Evolutionary conservation across 1,140 invertebrate species (phyloP).

Genomic region (Rhagoletis zephyria): DNA sequence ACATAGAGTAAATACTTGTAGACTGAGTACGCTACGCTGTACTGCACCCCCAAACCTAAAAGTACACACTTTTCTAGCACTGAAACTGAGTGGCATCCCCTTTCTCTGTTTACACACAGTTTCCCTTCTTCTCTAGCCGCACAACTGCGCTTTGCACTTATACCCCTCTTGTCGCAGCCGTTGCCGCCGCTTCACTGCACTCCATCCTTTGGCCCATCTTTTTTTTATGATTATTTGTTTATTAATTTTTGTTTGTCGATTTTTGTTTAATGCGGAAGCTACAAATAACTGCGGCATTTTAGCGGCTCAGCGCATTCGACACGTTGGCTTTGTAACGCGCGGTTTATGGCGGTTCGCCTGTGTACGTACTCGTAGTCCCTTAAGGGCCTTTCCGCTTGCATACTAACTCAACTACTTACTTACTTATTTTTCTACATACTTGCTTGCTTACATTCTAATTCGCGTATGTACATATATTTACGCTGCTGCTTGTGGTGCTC

Average conservation of each 20-base stretch:
- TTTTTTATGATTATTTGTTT: background rate
- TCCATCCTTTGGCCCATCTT: background rate
- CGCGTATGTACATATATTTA: background rate
- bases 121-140: background rate
- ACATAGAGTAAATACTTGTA: background rate
- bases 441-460: background rate
- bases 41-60: conserved; percentile 6
- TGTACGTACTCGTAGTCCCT: background rate
- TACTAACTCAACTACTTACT: background rate
- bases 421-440: background rate
- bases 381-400: background rate
- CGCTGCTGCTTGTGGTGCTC: background rate
- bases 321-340: conserved; percentile 47
- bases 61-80: background rate
- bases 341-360: conserved; percentile 22
- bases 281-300: conserved; percentile 33
- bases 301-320: conserved; percentile 21
- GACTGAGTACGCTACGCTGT: background rate
- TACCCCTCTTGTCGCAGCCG: background rate
- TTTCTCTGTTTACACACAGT: background rate
- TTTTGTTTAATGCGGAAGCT: conserved; percentile 46
- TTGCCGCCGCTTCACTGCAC: background rate
- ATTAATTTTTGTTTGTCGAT: background rate
- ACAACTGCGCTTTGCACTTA: background rate
- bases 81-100: background rate